These are phyloP conservation scores for Perca flavescens DNA, from an alignment of 2,113 vertebrate species.

Conservation along the genomic window DNA sequence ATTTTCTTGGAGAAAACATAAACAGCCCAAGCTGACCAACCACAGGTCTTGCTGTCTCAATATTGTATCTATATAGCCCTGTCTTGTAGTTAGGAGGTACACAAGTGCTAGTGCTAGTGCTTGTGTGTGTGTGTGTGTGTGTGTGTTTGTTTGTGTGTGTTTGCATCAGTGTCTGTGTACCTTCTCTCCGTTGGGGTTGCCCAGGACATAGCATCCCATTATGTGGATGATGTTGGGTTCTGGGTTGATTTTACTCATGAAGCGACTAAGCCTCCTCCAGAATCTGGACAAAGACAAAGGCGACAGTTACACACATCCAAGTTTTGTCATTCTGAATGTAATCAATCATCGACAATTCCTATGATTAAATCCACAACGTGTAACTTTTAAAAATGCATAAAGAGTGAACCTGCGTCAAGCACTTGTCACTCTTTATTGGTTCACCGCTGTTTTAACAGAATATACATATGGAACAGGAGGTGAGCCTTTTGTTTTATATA, in stretches of 20 bases:
- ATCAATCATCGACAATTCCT: neutral
- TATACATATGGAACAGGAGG: neutral
- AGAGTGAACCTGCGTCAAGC: no score
- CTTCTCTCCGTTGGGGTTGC: constrained; percentile 99
- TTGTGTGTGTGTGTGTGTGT: no score
- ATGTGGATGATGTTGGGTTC: constrained; percentile 96
- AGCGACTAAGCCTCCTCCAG: constrained; percentile 94
- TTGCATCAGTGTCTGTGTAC: constrained; percentile 71
- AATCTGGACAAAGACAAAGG: constrained; percentile 85
- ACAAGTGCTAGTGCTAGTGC: neutral
- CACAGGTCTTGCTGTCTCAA: neutral
- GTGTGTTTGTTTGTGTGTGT: neutral
- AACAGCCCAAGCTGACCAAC: neutral
- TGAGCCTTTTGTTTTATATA: neutral
- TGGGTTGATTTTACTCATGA: constrained; percentile 99
- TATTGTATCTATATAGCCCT: neutral
- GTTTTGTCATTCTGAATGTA: no score
- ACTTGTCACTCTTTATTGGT: neutral
- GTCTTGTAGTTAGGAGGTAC: neutral
- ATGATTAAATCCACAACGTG: neutral
- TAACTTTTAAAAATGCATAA: neutral
- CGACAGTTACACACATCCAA: neutral
- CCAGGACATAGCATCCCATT: constrained; percentile 98
- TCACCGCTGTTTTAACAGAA: neutral
- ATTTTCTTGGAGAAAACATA: neutral